These are phyloP conservation scores for Eupeodes luniger DNA, from an alignment of 2,888 invertebrate genomes.

Conservation along the genomic window DNA sequence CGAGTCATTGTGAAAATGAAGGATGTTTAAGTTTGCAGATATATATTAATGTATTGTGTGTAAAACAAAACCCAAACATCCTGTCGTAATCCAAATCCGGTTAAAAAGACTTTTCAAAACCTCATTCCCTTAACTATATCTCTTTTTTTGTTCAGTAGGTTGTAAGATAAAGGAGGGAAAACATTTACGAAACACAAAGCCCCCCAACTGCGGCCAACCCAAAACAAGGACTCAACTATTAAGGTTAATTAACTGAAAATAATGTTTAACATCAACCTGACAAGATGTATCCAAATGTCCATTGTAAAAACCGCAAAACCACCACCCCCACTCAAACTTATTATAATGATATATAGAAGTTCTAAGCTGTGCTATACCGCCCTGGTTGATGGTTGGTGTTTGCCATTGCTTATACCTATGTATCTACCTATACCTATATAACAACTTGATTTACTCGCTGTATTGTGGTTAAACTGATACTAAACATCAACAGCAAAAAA, in stretches of 20 bases:
- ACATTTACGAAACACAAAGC: conserved; percentile 44
- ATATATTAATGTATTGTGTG: not conserved
- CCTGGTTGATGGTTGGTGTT: conserved; percentile 4
- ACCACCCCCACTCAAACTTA: conserved; percentile 26
- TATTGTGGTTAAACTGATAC: conserved; percentile 71
- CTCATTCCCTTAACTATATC: conserved; percentile 25
- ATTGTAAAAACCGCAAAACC: conserved; percentile 63
- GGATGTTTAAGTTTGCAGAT: conserved; percentile 7
- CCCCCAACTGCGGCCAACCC: conserved; percentile 29
- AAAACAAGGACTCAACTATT: conserved; percentile 71
- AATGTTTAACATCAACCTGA: conserved; percentile 76
- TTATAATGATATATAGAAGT: conserved; percentile 19
- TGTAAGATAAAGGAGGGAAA: not conserved
- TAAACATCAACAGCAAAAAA: not conserved
- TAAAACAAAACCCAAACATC: conserved; percentile 46
- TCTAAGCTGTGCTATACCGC: not conserved
- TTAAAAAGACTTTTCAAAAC: conserved; percentile 48
- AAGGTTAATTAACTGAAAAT: conserved; percentile 76
- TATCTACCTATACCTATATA: not conserved
- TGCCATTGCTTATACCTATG: not conserved
- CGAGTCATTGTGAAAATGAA: conserved; percentile 43
- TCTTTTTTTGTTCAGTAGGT: not conserved
- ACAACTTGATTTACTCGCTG: conserved; percentile 20
- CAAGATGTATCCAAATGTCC: conserved; percentile 74
- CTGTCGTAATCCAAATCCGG: conserved; percentile 60